Conservation (phyloP, 2,888 invertebrate genomes). For the Rhagonycha lutea region DNA sequence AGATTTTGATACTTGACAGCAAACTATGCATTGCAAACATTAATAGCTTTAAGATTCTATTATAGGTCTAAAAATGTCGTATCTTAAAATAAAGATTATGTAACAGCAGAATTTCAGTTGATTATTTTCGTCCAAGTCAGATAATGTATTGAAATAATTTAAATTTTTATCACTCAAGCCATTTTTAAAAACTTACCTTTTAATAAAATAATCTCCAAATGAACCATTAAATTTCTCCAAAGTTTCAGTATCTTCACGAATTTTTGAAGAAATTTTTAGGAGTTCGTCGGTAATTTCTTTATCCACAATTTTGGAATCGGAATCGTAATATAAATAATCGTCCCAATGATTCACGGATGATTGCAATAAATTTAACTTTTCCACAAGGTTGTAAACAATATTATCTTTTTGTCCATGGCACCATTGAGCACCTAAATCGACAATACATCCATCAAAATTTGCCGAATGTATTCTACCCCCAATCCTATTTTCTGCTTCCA, state of each 20-base stretch:
- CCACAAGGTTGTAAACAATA: conserved; percentile 48
- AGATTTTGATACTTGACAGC: not conserved
- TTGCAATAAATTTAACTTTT: conserved; percentile 43
- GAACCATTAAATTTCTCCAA: conserved; percentile 36
- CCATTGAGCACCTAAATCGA: conserved; percentile 52
- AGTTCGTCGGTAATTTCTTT: conserved; percentile 43
- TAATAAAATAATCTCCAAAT: conserved; percentile 47
- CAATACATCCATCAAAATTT: conserved; percentile 32
- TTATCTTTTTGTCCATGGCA: conserved; percentile 53
- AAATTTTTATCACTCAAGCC: not conserved
- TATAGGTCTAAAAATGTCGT: not conserved
- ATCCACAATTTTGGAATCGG: conserved; percentile 41
- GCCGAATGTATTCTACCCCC: conserved; percentile 46
- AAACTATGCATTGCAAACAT: not conserved
- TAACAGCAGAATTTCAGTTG: not conserved
- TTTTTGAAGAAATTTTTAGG: conserved; percentile 36
- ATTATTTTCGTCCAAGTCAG: not conserved
- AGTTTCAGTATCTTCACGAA: conserved; percentile 39
- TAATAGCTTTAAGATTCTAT: not conserved
- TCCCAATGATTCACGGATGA: conserved; percentile 52
- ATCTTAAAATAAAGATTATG: not conserved
- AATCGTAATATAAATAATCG: conserved; percentile 44
- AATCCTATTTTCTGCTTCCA: conserved; percentile 52
- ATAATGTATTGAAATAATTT: not conserved
- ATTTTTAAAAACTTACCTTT: conserved; percentile 39